A percentile compares a stretch with the other conserved stretches of the same genome.
Conservation (phyloP, 2,113 vertebrate species). For the Tichodroma muraria region DNA sequence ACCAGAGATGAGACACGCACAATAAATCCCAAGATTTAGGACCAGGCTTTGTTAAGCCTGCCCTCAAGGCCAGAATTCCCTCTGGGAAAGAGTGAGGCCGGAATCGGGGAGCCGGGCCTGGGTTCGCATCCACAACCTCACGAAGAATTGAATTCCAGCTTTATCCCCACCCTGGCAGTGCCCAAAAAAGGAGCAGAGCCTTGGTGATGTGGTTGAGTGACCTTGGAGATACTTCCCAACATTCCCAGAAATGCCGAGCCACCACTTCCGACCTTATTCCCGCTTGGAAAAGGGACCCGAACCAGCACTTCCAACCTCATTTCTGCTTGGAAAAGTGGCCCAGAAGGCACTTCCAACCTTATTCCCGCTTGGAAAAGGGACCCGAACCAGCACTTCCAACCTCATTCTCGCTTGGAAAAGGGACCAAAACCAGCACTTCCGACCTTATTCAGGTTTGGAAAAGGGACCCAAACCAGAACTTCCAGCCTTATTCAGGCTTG, state of each 20-base stretch:
- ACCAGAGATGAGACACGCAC: neutral
- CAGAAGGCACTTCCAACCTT: neutral
- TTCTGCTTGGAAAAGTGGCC: neutral
- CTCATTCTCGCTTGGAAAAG: too few relatives aligned
- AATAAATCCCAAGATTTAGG: accelerated
- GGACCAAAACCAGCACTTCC: too few relatives aligned
- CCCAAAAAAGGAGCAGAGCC: neutral
- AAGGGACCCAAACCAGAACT: too few relatives aligned
- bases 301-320: neutral
- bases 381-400: too few relatives aligned
- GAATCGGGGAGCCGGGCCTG: neutral
- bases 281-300: neutral
- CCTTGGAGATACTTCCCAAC: too few relatives aligned
- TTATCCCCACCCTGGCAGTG: too few relatives aligned
- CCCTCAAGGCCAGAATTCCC: neutral
- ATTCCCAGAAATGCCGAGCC: too few relatives aligned
- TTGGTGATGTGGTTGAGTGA: too few relatives aligned
- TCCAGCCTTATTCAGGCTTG: too few relatives aligned
- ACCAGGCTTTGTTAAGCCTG: neutral
- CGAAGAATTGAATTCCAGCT: accelerated
- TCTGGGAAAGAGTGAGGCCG: neutral
- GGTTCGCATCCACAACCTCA: neutral
- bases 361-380: neutral
- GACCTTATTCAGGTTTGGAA: too few relatives aligned
- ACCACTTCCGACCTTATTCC: too few relatives aligned